Evolutionary conservation across 2,797 vertebrate species (phyloP).

Genomic region (Protosalanx chinensis): DNA sequence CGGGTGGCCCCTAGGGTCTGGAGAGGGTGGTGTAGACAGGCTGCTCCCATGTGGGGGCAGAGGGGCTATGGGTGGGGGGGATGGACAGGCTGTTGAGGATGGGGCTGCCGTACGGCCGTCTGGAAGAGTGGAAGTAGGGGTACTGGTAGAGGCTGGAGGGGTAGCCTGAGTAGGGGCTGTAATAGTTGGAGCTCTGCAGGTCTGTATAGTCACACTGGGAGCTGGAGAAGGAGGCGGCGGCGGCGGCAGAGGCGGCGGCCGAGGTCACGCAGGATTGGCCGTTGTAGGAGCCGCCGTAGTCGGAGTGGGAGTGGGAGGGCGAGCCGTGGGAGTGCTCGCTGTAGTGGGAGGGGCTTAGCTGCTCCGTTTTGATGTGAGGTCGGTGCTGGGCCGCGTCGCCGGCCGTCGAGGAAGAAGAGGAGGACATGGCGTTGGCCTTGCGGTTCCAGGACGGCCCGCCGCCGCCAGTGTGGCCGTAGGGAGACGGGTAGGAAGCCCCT

Average conservation of each 20-base stretch:
- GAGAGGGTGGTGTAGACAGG: conserved; percentile 95
- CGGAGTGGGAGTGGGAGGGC: conserved; percentile 79
- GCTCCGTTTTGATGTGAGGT: conserved; percentile 95
- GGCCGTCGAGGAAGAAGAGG: conserved; percentile 61
- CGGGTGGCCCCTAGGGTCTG: conserved; percentile 74
- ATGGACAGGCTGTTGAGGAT: conserved; percentile 90
- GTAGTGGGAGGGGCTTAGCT: conserved; percentile 92
- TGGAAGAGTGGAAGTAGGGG: conserved; percentile 92
- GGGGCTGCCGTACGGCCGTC: conserved; percentile 86
- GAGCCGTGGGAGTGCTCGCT: conserved; percentile 85
- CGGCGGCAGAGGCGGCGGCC: conserved; percentile 60
- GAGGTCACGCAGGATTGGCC: conserved; percentile 81
- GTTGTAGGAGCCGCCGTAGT: conserved; percentile 80
- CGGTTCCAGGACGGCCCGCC: conserved; percentile 80
- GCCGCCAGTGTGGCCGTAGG: conserved; percentile 65
- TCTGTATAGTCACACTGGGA: conserved; percentile 95
- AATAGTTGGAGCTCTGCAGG: conserved; percentile 92
- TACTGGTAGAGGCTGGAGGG: conserved; percentile 93
- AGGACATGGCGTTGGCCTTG: conserved; percentile 67
- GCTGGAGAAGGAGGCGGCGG: conserved; percentile 79
- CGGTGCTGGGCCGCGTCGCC: conserved; percentile 77
- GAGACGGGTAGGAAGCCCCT: conserved; percentile 72
- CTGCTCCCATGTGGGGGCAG: conserved; percentile 88
- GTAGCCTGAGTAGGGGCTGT: conserved; percentile 88
- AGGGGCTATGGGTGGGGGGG: conserved; percentile 89